Base-by-base conservation (phyloP, 2,797 vertebrate species). In the Acanthurus leucopareius region DNA sequence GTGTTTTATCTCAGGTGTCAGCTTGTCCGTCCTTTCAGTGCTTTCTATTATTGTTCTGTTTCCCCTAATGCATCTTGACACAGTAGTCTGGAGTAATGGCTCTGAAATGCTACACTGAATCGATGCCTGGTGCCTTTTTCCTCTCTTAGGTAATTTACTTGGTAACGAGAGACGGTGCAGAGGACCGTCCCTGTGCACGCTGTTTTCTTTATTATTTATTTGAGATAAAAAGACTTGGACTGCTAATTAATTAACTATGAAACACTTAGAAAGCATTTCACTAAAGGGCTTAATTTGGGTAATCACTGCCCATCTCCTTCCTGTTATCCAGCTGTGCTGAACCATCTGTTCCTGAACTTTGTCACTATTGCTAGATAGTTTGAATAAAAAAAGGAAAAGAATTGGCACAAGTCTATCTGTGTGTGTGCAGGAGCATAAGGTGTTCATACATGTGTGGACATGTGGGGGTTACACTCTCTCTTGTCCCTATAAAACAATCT, bases 211-310 rank as follows among this genome's bases (percentile, higher is more conserved):
- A 28, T 84, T 88, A 90, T 91, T 84, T 86, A 84, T 73, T 69
- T 68, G 42, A 53, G 76, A 87, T 89, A 71, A 75, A 82, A 79
- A 79, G 75, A 80, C 84, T 75, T 79, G 70, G 69, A 45, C 62
- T 82, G 51, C 78, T 94, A 92, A 94, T 94, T 92, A 93, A 94
- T 94, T 92, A 94, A 88, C 86, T 75, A 88, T 82, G 77, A 89
- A 88, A 77, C 61, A 38, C 71, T 75, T 61, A 73, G 87, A 89
- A 80, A 89, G 81, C 79, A 76, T 88, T 92, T 90, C 58, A 80
- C 85, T 69, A 74, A 82, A 85, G 77, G 79, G 73, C 80, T 88
- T 88, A 54, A 89, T 92, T 91, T 89, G 77, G 78, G 32, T 86
- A 84, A 87, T 86, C 53, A 17, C 69, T 73, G 77, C 60, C 65